These are phyloP conservation scores for Gnathonemus echidnorhynchus DNA, from an alignment of 2,113 vertebrate species.

Conservation along the genomic window DNA sequence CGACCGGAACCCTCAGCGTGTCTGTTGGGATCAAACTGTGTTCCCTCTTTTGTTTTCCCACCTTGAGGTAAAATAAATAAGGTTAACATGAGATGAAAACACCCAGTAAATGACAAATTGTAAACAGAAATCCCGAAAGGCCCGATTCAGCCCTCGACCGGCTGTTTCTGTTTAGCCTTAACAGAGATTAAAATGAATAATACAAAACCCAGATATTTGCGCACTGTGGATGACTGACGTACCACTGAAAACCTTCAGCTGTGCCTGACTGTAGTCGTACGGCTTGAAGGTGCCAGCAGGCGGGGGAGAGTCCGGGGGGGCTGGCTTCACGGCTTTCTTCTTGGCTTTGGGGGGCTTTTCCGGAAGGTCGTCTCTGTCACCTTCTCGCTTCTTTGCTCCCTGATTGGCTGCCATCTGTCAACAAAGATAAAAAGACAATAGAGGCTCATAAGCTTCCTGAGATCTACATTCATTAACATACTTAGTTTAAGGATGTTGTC, in stretches of 20 bases:
- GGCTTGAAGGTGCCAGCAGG: slow-evolving; percentile 64
- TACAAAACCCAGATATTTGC: background rate
- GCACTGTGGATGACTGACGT: slow-evolving; percentile 26
- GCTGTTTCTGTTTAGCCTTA: background rate
- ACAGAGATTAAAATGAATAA: background rate
- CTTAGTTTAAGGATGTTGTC: background rate
- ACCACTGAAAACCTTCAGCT: slow-evolving; percentile 86
- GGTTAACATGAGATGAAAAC: background rate
- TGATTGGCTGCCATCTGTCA: slow-evolving; percentile 56
- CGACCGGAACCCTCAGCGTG: slow-evolving; percentile 47
- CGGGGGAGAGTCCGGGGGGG: slow-evolving; percentile 37
- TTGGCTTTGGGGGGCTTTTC: slow-evolving; percentile 59
- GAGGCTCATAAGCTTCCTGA: background rate
- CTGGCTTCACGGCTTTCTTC: slow-evolving; percentile 65
- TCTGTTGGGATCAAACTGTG: slow-evolving; percentile 81
- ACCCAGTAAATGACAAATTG: background rate
- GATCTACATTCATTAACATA: background rate
- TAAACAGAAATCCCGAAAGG: background rate
- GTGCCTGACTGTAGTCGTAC: slow-evolving; percentile 85
- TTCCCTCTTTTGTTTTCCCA: slow-evolving; percentile 60
- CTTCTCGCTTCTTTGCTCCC: slow-evolving; percentile 67
- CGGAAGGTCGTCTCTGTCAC: slow-evolving; percentile 48
- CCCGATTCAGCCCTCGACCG: background rate
- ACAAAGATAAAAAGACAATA: background rate
- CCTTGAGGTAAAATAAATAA: slow-evolving; percentile 27